A percentile compares a stretch with the other conserved stretches of the same genome.
These are phyloP conservation scores for Zosterops borbonicus DNA, from an alignment of 2,113 vertebrate species.

Conservation along the genomic window DNA sequence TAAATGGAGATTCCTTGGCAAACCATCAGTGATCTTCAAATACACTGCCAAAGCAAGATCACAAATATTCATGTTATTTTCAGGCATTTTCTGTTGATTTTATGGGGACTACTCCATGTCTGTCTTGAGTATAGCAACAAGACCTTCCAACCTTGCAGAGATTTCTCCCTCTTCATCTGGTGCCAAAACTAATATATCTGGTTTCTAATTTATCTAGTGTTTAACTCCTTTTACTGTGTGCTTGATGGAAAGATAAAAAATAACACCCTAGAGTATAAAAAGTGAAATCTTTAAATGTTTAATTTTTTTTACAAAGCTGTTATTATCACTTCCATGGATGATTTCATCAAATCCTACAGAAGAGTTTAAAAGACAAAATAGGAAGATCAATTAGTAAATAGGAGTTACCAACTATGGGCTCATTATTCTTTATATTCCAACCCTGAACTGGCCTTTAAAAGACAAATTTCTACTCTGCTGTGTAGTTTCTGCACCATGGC, in stretches of 20 bases:
- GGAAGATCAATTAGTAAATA: slow-evolving; percentile 63
- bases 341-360: neutral
- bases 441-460: slow-evolving; percentile 64
- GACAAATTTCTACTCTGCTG: slow-evolving; percentile 66
- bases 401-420: slow-evolving; percentile 28
- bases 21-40: neutral
- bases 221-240: neutral
- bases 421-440: slow-evolving; percentile 64
- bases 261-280: neutral
- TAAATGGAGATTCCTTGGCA: neutral
- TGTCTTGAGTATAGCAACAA: neutral
- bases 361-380: neutral
- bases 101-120: neutral
- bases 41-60: neutral
- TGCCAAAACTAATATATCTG: neutral
- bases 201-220: neutral
- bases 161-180: neutral
- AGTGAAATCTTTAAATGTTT: neutral
- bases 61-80: neutral
- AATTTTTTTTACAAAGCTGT: neutral
- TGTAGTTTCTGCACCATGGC: slow-evolving; percentile 38
- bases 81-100: neutral
- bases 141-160: neutral
- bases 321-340: neutral
- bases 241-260: neutral